Conservation (phyloP, 1,140 invertebrate species). For the Drosophila murphyi region DNA sequence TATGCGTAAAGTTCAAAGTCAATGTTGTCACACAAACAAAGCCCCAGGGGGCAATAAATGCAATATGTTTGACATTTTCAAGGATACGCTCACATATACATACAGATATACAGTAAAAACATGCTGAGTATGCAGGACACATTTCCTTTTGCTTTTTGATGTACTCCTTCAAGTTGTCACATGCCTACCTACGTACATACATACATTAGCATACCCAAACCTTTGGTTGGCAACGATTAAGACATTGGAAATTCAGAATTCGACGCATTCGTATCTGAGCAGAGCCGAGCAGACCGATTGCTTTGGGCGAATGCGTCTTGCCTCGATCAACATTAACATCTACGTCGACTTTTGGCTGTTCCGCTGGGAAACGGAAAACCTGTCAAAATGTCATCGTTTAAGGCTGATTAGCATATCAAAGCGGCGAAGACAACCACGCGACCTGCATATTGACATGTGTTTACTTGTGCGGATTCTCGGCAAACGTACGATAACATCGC, state of each 20-base stretch:
- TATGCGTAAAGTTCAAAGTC: conserved; percentile 48
- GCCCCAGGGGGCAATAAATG: conserved; percentile 49
- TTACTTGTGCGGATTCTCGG: conserved; percentile 64
- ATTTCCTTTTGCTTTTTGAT: conserved; percentile 3
- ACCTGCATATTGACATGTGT: conserved; percentile 74
- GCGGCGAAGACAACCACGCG: conserved; percentile 59
- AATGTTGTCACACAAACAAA: conserved; percentile 42
- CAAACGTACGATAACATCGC: conserved; percentile 4
- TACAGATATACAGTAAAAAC: conserved; percentile 16
- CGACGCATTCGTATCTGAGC: not conserved
- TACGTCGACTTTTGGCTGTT: conserved; percentile 26
- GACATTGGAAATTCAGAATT: conserved; percentile 6
- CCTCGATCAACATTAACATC: conserved; percentile 9
- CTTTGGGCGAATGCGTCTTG: conserved; percentile 13
- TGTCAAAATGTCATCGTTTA: conserved; percentile 79
- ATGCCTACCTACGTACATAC: not conserved
- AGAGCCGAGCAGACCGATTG: not conserved
- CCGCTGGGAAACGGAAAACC: conserved; percentile 78
- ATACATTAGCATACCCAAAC: not conserved
- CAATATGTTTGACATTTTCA: conserved; percentile 36
- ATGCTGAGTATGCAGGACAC: not conserved
- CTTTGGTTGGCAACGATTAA: conserved; percentile 28
- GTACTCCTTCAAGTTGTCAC: not conserved
- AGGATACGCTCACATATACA: not conserved
- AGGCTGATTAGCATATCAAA: conserved; percentile 79